A percentile compares a stretch with the other conserved stretches of the same genome.
Conservation (phyloP, 2,888 invertebrate species). For the Aleiodes leptofemur region DNA sequence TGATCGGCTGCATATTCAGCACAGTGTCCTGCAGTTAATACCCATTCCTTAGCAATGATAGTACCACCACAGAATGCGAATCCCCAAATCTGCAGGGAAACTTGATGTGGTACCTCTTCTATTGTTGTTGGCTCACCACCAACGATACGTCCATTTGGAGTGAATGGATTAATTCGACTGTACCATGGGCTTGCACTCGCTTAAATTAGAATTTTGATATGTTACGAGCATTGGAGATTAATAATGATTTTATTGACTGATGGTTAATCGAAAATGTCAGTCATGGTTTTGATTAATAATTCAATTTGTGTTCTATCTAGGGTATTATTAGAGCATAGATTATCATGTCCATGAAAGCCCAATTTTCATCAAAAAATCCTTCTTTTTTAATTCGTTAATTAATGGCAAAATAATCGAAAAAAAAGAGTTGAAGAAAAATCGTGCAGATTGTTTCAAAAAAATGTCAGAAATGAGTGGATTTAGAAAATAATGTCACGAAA, state of each 20-base stretch:
- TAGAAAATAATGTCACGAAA: no score
- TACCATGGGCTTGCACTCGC: slow-evolving; percentile 71
- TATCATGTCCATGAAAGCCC: no score
- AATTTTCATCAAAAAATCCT: no score
- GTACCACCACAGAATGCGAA: slow-evolving; percentile 79
- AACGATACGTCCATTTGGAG: slow-evolving; percentile 73
- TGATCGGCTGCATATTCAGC: slow-evolving; percentile 63
- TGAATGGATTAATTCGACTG: slow-evolving; percentile 72
- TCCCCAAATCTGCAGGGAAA: slow-evolving; percentile 74
- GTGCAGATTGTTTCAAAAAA: no score
- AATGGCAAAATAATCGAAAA: no score
- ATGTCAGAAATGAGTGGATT: no score
- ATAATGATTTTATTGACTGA: neutral
- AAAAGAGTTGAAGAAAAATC: no score
- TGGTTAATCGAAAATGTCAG: neutral
- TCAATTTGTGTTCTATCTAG: no score
- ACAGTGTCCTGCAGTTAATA: slow-evolving; percentile 81
- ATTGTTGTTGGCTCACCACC: slow-evolving; percentile 77
- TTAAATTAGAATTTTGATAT: slow-evolving; percentile 28
- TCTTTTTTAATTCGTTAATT: no score
- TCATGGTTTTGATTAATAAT: no score
- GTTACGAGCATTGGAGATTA: slow-evolving; percentile 15
- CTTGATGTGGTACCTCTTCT: slow-evolving; percentile 76
- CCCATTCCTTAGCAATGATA: slow-evolving; percentile 75
- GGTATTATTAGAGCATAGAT: neutral